Conservation (phyloP, 2,797 vertebrate genomes). For the Ispidina picta region DNA sequence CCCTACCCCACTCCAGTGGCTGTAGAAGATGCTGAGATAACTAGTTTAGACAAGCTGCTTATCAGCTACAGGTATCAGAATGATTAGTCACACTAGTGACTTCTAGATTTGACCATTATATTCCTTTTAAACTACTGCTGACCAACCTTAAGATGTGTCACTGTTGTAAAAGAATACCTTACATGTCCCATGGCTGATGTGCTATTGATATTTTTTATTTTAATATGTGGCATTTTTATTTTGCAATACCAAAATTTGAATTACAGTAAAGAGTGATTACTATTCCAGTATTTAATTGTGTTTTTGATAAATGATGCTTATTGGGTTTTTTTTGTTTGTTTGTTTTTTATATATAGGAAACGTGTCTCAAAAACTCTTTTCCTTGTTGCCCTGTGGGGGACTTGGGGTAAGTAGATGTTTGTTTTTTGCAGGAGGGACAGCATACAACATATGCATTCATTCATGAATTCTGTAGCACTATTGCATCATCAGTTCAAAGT, state of each 20-base stretch:
- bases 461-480: background rate
- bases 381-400: slow-evolving; percentile 81
- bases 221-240: background rate
- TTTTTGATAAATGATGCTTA: background rate
- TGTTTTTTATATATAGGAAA: slow-evolving; percentile 71
- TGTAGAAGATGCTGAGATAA: background rate
- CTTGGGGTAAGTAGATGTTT: slow-evolving; percentile 79
- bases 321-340: background rate
- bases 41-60: background rate
- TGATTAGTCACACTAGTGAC: background rate
- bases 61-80: background rate
- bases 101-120: background rate
- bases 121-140: background rate
- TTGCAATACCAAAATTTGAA: background rate
- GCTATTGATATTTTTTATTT: background rate
- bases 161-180: background rate
- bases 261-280: background rate
- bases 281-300: background rate
- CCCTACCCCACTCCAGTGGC: background rate
- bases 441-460: background rate
- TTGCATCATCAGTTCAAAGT: background rate
- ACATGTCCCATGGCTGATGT: background rate
- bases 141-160: background rate
- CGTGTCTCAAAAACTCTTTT: slow-evolving; percentile 78
- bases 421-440: background rate